Evolutionary conservation across 1,140 invertebrate genomes (phyloP), one percentile per base, ranked within the genome.

Genomic region (Bombyx mandarina): DNA sequence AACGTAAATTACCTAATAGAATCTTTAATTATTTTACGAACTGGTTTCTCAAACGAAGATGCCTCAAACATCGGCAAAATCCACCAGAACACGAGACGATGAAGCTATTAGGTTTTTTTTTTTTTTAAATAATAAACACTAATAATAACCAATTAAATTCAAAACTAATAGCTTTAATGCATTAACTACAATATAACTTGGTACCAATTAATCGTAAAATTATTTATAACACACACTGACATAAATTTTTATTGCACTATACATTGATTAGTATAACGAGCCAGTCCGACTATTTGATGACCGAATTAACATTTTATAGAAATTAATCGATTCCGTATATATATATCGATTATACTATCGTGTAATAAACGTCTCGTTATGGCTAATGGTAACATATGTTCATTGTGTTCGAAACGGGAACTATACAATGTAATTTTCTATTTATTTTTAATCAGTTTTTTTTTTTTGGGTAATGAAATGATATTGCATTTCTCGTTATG

Each of bases 241-340:
- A 75, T 78, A 78, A 71, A 76, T 74, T 66, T 79, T 77, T 79
- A 82, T 70, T 58, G 65, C 69, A 66, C 77, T 61, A 76, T 74
- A 75, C 75, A 75, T 77, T 80, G 77, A 82, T 82, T 80, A 82
- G 75, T 69, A 62, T 78, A 82, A 80, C 75, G 74, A 77, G 67
- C 73, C 51, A 60, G 59, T 69, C 72, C 74, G 42, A 73, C 74
- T 76, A 70, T 76, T 76, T 79, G 78, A 79, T 66, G 77, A 76
- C 59, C 63, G 65, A 80, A 77, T 80, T 82, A 76, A 79, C 74
- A 77, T 82, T 77, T 62, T 76, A 75, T 68, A 73, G 67, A 76
- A 77, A 82, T 79, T 81, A 78, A 81, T 81, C 75, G 81, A 82
- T 82, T 75, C 66, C 61, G 49, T 66, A 65, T 56, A 51, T 68